Percentiles rank a stretch among this genome's conserved stretches.
These are phyloP conservation scores for Magallana ariakensis DNA, from an alignment of 1,140 invertebrate species.

Conservation along the genomic window DNA sequence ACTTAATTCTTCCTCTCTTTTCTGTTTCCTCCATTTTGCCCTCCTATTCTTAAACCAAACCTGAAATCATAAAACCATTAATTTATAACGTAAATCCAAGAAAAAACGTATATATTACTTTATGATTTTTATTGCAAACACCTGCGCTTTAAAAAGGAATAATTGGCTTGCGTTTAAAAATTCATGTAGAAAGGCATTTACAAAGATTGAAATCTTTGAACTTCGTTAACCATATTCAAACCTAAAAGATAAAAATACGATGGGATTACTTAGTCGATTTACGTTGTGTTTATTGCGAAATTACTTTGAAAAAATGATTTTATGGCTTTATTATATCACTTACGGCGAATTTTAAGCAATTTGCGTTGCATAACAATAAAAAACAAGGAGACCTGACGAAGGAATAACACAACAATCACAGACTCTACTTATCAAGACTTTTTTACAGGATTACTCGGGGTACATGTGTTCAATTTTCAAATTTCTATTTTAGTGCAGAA, in stretches of 20 bases:
- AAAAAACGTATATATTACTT: conserved; percentile 3
- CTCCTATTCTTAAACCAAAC: conserved; percentile 64
- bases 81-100: neutral
- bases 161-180: neutral
- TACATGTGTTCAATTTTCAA: too few relatives aligned
- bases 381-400: neutral
- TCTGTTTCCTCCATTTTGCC: conserved; percentile 91
- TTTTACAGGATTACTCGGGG: neutral
- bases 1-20: conserved; percentile 86
- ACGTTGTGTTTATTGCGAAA: neutral
- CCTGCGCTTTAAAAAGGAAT: conserved; percentile 19
- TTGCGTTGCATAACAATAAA: neutral
- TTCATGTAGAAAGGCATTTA: neutral
- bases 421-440: neutral
- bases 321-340: neutral
- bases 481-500: too few relatives aligned
- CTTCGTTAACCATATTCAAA: conserved; percentile 15
- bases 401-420: neutral
- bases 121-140: conserved; percentile 33
- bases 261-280: conserved; percentile 30
- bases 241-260: neutral
- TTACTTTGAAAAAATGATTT: neutral
- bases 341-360: neutral
- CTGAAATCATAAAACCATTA: conserved; percentile 32
- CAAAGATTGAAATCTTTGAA: conserved; percentile 18